Evolutionary conservation across 2,888 invertebrate species (phyloP), one percentile per base, ranked within the genome.

Genomic region (Pterostichus niger): DNA sequence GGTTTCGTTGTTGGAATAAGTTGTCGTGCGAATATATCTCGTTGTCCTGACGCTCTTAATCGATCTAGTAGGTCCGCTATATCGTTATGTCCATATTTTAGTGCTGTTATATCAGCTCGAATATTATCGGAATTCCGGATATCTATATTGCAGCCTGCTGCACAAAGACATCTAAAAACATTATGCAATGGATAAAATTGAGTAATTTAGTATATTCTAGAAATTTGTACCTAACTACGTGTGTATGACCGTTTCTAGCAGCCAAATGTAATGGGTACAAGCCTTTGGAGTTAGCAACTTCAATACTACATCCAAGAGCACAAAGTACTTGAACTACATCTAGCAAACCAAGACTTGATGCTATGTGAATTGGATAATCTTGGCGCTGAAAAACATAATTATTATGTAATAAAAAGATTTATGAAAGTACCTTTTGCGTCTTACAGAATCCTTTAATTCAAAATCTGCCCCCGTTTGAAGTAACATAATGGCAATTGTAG

Each of bases 21-120:
- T 89, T 95, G 95, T 84, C 92, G 91, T 4, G 89, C 88, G 77
- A 86, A 89, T 73, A 85, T 78, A 85, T 89, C 89, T 75, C 89
- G 86, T 85, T 88, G 88, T 0, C 90, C 92, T 88, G 90, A 93
- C 91, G 88, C 92, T 91, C 93, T 92, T 61, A 95, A 89, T 87
- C 92, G 92, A 87, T 93, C 93, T 84, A 96, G 89, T 49, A 96
- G 89, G 85, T 93, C 93, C 15, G 94, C 94, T 81, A 95, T 94
- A 84, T 94, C 92, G 84, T 93, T 92, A 88, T 94, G 93, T 17
- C 95, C 95, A 87, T 95, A 93, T 86, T 95, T 94, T 78, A 95
- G 90, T n/a, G 95, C 95, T 85, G 95, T 94, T 54, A 95, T 94
- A 87, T 95, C 95, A 4, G 95, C 94, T 64, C 94, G 92, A 78